Evolutionary conservation across 1,140 invertebrate genomes (phyloP).

Genomic region (Aphelinus certus): DNA sequence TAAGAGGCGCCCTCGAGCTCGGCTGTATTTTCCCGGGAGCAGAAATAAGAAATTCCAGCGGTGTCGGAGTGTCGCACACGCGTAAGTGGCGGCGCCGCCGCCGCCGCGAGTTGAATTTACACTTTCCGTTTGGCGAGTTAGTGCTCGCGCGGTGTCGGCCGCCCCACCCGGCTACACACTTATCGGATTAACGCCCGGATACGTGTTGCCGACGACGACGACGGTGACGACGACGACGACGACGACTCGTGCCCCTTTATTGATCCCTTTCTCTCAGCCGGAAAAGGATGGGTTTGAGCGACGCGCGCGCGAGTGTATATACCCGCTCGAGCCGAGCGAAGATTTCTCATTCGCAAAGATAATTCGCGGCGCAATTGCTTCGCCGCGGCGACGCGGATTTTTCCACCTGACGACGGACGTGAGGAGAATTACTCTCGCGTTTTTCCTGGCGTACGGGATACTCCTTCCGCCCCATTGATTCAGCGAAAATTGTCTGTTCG

Average conservation of each 20-base stretch:
- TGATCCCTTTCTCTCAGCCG: not conserved
- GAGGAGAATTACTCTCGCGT: no score
- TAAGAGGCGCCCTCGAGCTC: constrained; percentile 7
- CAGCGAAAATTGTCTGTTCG: no score
- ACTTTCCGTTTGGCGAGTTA: constrained; percentile 36
- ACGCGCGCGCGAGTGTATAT: no score
- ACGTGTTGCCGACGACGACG: not conserved
- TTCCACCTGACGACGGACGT: no score
- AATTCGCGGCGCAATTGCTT: no score
- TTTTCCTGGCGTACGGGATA: no score
- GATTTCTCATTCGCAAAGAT: no score
- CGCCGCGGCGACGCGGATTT: no score
- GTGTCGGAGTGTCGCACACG: not conserved
- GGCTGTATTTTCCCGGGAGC: constrained; percentile 8
- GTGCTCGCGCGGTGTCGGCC: constrained; percentile 10
- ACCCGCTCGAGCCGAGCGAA: no score
- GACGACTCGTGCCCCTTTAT: not conserved
- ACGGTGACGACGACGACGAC: not conserved
- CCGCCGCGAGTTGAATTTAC: constrained; percentile 28
- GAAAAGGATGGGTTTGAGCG: no score
- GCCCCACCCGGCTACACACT: not conserved
- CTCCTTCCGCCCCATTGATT: no score
- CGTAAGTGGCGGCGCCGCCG: not conserved
- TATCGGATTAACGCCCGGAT: constrained; percentile 35
- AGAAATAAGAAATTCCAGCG: constrained; percentile 36